These are phyloP conservation scores for Sebastes fasciatus DNA, from an alignment of 2,113 vertebrate species.

Conservation along the genomic window DNA sequence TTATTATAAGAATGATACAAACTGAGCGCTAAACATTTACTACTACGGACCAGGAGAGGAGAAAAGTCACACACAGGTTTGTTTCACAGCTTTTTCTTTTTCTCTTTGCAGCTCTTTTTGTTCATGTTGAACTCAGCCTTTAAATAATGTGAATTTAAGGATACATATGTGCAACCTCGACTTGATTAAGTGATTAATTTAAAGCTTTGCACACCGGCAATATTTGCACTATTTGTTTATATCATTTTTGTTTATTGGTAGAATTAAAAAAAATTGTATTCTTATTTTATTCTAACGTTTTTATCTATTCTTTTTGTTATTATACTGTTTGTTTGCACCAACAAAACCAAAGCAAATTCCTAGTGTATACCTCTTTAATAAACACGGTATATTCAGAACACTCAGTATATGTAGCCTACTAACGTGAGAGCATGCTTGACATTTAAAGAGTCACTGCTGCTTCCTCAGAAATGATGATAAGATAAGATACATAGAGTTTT, in stretches of 20 bases:
- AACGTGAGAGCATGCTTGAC: not conserved
- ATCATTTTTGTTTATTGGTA: too few relatives aligned
- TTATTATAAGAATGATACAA: conserved; percentile 68
- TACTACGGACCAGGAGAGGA: conserved; percentile 55
- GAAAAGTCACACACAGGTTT: conserved; percentile 81
- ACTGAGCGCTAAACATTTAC: conserved; percentile 52
- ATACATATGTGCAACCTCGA: rapidly evolving
- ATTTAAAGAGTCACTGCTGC: conserved; percentile 10
- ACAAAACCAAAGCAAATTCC: too few relatives aligned
- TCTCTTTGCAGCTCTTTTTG: not conserved
- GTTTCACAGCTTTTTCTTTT: conserved; percentile 61
- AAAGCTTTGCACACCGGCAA: too few relatives aligned
- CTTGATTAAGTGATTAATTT: too few relatives aligned
- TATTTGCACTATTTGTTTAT: too few relatives aligned
- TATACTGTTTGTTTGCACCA: too few relatives aligned
- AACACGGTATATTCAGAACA: too few relatives aligned
- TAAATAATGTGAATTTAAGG: too few relatives aligned
- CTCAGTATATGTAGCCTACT: not conserved
- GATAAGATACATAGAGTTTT: not conserved
- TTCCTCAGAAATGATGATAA: not conserved
- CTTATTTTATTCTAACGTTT: too few relatives aligned
- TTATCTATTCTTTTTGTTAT: too few relatives aligned
- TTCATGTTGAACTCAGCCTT: not conserved
- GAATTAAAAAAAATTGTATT: too few relatives aligned
- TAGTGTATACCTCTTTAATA: too few relatives aligned